Conservation (phyloP, 2,797 vertebrate genomes). For the Clarias pachynema region DNA sequence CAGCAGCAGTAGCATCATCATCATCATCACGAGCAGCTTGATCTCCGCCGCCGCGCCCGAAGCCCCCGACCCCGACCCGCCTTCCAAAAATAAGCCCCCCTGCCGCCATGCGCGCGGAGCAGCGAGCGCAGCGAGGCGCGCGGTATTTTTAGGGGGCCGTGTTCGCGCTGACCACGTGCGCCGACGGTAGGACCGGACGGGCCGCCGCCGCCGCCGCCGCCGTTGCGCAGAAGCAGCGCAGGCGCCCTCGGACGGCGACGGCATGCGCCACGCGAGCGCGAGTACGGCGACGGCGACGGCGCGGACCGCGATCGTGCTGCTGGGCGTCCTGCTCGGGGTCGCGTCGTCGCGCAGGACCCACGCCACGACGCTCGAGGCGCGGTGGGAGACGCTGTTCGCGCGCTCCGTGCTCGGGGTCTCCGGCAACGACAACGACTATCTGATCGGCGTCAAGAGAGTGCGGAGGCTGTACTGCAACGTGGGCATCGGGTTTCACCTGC, state of each 20-base stretch:
- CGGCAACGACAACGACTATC: slow-evolving; percentile 93
- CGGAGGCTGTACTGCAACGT: slow-evolving; percentile 98
- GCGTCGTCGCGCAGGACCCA: slow-evolving; percentile 82
- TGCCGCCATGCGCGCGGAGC: slow-evolving; percentile 88
- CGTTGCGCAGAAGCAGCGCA: slow-evolving; percentile 85
- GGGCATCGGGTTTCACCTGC: slow-evolving; percentile 98
- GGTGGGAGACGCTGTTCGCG: slow-evolving; percentile 89
- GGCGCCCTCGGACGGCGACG: too few relatives aligned
- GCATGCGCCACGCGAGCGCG: slow-evolving; percentile 63
- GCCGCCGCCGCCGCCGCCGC: slow-evolving; percentile 61
- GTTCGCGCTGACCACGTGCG: slow-evolving; percentile 96
- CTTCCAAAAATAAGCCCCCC: slow-evolving; percentile 94
- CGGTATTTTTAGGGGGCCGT: slow-evolving; percentile 95
- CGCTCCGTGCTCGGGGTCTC: slow-evolving; percentile 87
- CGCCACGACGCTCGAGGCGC: slow-evolving; percentile 82
- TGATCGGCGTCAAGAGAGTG: slow-evolving; percentile 95
- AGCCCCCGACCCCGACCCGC: slow-evolving; percentile 85
- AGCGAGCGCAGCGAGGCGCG: slow-evolving; percentile 93
- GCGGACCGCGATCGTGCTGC: slow-evolving; percentile 77
- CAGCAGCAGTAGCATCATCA: slow-evolving; percentile 76
- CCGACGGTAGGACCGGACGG: slow-evolving; percentile 93
- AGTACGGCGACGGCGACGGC: slow-evolving; percentile 16
- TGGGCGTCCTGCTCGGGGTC: slow-evolving; percentile 83
- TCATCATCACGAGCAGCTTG: slow-evolving; percentile 67
- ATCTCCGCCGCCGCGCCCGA: slow-evolving; percentile 76